A percentile compares a stretch with the other conserved stretches of the same genome.
These are phyloP conservation scores for Lasaia peninsularis DNA, from an alignment of 1,140 invertebrate genomes.

Conservation along the genomic window DNA sequence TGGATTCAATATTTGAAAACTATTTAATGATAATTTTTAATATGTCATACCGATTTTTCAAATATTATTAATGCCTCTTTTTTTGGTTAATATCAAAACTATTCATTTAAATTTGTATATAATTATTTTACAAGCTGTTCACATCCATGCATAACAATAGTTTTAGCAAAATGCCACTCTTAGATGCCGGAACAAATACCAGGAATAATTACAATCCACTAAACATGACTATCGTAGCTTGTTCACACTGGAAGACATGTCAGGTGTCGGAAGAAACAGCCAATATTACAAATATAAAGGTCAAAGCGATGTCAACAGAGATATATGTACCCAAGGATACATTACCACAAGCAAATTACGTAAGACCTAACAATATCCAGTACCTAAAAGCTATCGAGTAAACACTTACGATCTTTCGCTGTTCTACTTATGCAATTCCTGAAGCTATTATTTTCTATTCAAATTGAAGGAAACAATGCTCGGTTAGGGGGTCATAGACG, in stretches of 20 bases:
- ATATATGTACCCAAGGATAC: not conserved
- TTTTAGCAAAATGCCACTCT: not conserved
- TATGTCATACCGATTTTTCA: too few species aligned
- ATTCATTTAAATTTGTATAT: too few species aligned
- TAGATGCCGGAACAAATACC: not conserved
- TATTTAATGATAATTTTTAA: too few species aligned
- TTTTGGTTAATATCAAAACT: too few species aligned
- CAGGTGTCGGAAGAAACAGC: constrained; percentile 3
- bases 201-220: not conserved
- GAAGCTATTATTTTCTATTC: constrained; percentile 55
- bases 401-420: not conserved
- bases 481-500: constrained; percentile 43
- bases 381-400: constrained; percentile 1
- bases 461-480: constrained; percentile 52
- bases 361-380: not conserved
- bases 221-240: not conserved
- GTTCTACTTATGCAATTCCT: constrained; percentile 54
- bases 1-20: too few species aligned
- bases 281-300: not conserved
- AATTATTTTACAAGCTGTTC: not conserved
- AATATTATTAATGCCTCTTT: too few species aligned
- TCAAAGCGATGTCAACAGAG: constrained; percentile 2
- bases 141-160: not conserved
- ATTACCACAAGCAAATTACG: not conserved
- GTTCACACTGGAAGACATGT: not conserved